Evolutionary conservation across 2,797 vertebrate species (phyloP), one percentile per base, ranked within the genome.

Genomic region (Pangasius mekongensis): DNA sequence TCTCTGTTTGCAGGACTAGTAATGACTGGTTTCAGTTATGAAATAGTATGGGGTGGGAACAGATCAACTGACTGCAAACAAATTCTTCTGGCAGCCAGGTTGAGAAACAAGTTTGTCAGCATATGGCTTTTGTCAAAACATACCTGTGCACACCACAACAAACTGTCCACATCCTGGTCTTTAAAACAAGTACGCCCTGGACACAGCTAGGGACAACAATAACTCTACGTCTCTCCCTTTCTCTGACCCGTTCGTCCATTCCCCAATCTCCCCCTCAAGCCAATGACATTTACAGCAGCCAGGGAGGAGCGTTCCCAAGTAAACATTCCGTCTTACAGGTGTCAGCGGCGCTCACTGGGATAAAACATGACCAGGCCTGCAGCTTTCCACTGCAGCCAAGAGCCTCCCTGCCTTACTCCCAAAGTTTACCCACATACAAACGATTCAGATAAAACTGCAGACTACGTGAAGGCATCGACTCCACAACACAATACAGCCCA

Each of bases 281-380:
- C 64, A 16, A n/a, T 93, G 92, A 90, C 88, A 91, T 92, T 92
- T 92, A 91, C 92, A 86, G 93, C 78, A 88, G 71, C 85, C 30
- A 67, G 91, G 94, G 90, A 89, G 93, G 94, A 89, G 92, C 39
- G 87, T 93, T 93, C 91, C 27, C 94, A 93, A 91, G 93, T 95
- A 96, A 96, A 96, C 94, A 96, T 93, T 94, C 94, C 88, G 52
- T 85, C 92, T 95, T 96, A 95, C 97, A 97, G 96, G 97, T 97
- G 96, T 96, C 96, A 96, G 92, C 92, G 93, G 92, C 93, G 91
- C 87, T 94, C 94, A 95, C 93, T 95, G 93, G 93, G 90, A 93
- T 91, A 87, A 76, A 95, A 94, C 97, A 98, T 97, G 97, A 97
- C 96, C 89, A 94, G 96, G 97, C 97, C 95, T 97, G 97, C 89